Evolutionary conservation across 1,140 invertebrate species (phyloP).

Genomic region (Thaumatotibia leucotreta): DNA sequence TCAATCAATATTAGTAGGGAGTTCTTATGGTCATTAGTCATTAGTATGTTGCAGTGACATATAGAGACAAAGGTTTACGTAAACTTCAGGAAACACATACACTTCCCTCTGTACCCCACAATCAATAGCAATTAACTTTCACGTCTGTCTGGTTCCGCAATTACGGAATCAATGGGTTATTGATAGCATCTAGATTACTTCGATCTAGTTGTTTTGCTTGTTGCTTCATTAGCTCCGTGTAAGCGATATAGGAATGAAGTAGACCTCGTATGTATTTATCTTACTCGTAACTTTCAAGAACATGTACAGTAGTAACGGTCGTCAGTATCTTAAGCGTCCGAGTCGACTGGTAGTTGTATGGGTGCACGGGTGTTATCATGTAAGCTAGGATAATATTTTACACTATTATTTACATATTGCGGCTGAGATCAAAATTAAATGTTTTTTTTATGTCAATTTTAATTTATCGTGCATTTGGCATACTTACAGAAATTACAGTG

Average conservation of each 20-base stretch:
- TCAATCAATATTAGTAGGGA: neutral
- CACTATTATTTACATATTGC: no score
- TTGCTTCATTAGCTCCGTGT: neutral
- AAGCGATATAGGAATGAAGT: neutral
- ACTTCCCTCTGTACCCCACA: neutral
- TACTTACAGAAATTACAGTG: no score
- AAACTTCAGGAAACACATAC: neutral
- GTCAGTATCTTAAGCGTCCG: no score
- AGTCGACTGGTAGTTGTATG: no score
- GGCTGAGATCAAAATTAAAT: no score
- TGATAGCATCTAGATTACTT: slow-evolving; percentile 2
- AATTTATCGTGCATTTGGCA: no score
- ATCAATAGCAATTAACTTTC: slow-evolving; percentile 5
- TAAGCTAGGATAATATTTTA: no score
- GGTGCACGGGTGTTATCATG: no score
- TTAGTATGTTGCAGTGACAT: neutral
- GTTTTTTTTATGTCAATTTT: no score
- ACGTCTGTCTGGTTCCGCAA: neutral
- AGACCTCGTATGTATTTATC: neutral
- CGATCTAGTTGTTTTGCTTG: neutral
- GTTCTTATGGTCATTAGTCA: neutral
- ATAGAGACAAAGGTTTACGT: neutral
- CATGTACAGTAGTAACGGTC: no score
- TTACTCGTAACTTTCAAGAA: neutral
- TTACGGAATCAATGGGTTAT: neutral